Evolutionary conservation across 2,113 vertebrate species (phyloP).

Genomic region (Strix aluco): DNA sequence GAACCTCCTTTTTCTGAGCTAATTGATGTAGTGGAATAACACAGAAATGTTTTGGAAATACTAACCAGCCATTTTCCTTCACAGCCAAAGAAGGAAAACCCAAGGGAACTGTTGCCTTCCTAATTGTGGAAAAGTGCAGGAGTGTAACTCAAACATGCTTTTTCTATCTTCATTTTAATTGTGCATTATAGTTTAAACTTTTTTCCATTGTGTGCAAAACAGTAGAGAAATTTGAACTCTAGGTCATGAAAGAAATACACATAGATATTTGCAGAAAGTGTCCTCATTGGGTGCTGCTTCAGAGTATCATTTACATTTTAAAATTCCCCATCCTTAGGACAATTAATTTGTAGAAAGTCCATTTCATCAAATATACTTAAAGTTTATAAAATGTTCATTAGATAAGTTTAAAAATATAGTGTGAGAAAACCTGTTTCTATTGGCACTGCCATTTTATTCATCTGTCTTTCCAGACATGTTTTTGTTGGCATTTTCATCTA

Average conservation of each 20-base stretch:
- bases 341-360: not conserved
- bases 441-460: not conserved
- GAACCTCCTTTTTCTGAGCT: not conserved
- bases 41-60: slow-evolving; percentile 21
- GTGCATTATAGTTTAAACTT: not conserved
- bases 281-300: not conserved
- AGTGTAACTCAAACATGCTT: not conserved
- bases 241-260: slow-evolving; percentile 21
- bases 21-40: not conserved
- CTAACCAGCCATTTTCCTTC: slow-evolving; percentile 1
- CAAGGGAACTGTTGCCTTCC: not conserved
- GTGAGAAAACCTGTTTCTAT: slow-evolving; percentile 39
- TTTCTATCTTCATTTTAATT: slow-evolving; percentile 18
- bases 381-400: slow-evolving; percentile 5
- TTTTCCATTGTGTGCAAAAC: slow-evolving; percentile 13
- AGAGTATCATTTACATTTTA: not conserved
- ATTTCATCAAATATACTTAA: not conserved
- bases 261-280: not conserved
- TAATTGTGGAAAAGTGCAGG: slow-evolving; percentile 33
- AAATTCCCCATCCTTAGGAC: not conserved
- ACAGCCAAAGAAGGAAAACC: slow-evolving; percentile 21
- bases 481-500: slow-evolving; percentile 46
- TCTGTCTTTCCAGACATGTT: slow-evolving; percentile 44
- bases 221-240: slow-evolving; percentile 33
- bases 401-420: not conserved